Percentiles rank a stretch among this genome's conserved stretches.
phyloP scores from a whole-genome alignment of 64 coral and sea anemone genomes.

The Porites lutea region DNA sequence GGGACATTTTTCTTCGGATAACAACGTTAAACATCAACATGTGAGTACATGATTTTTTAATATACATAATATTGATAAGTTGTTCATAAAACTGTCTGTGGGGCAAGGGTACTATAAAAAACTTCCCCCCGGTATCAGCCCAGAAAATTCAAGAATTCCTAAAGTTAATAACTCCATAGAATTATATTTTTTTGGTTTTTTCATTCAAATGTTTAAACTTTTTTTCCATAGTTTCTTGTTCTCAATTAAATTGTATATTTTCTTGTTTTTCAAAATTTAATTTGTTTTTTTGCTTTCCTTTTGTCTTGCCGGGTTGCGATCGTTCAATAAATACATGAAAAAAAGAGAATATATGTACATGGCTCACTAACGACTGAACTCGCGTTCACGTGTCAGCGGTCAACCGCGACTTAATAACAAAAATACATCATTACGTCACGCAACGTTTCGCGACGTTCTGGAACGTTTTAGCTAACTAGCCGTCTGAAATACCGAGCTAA shows the following conservation, averaged over 20 bases:
- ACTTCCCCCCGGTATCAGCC: background rate
- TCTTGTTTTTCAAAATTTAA: background rate
- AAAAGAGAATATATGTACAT: background rate
- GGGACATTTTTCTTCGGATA: background rate
- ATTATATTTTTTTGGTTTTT: background rate
- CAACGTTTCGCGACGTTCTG: conserved; percentile 45
- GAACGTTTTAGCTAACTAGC: background rate
- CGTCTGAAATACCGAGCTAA: background rate
- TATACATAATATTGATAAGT: too few relatives aligned
- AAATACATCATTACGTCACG: conserved; percentile 58
- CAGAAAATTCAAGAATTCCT: background rate
- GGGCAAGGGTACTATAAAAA: conserved; percentile 27
- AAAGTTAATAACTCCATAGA: background rate
- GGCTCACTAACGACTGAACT: too few relatives aligned
- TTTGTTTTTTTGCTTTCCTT: background rate
- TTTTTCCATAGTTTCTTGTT: background rate
- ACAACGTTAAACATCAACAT: background rate
- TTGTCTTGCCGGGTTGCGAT: background rate
- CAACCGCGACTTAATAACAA: background rate
- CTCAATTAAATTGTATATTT: background rate
- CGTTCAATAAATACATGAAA: background rate
- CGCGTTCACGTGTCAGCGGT: conserved; percentile 16
- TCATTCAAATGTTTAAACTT: background rate
- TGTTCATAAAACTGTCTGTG: background rate
- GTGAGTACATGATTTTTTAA: too few relatives aligned